Conservation (phyloP, 2,797 vertebrate genomes). For the Pelodytes ibericus region DNA sequence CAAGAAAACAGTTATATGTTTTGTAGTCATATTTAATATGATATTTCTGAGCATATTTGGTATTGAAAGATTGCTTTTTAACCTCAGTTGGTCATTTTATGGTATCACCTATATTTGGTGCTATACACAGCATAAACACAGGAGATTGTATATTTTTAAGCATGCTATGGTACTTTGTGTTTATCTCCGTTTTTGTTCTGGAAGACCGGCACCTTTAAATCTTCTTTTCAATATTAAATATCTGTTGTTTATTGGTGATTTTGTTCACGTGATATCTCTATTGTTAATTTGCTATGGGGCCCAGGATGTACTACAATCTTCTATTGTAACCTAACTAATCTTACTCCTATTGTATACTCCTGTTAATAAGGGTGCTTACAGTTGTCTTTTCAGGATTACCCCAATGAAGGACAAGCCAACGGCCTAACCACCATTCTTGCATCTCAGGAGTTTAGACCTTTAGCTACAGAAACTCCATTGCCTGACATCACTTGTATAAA, state of each 20-base stretch:
- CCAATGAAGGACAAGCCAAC: conserved; percentile 5
- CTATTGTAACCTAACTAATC: not conserved
- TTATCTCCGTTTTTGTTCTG: not conserved
- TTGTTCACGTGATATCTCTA: conserved; percentile 12
- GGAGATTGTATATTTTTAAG: conserved; percentile 14
- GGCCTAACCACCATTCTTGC: conserved; percentile 17
- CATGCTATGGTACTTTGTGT: not conserved
- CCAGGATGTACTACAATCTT: not conserved
- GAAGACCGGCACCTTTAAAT: conserved; percentile 21
- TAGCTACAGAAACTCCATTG: conserved; percentile 56
- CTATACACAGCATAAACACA: not conserved
- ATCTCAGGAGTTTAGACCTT: conserved; percentile 39
- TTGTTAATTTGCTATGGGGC: not conserved
- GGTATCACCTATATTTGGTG: not conserved
- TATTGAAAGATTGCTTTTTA: not conserved
- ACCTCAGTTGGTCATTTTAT: not conserved
- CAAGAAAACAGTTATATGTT: not conserved
- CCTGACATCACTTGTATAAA: conserved; percentile 61
- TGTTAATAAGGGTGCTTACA: conserved; percentile 61
- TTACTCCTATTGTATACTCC: conserved; percentile 56
- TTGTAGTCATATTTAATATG: not conserved
- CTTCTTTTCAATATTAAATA: not conserved
- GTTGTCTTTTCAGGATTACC: conserved; percentile 26
- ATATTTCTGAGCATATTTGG: not conserved
- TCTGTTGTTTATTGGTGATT: conserved; percentile 9